These are phyloP conservation scores for Crossaster papposus DNA, from an alignment of 53 echinoderm and acorn worm species.

Conservation along the genomic window DNA sequence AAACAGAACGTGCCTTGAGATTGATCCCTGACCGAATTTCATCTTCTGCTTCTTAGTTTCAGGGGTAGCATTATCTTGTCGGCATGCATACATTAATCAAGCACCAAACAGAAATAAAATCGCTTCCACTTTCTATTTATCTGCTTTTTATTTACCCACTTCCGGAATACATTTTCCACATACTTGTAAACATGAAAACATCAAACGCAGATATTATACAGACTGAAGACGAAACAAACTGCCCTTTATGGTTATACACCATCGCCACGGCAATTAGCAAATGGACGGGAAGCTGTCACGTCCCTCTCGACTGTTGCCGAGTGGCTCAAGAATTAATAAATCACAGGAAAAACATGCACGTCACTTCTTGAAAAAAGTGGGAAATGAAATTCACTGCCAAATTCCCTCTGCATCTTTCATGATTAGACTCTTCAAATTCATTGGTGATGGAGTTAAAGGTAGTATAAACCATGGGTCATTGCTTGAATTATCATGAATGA, in stretches of 20 bases:
- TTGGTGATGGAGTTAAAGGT: background rate
- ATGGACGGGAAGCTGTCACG: background rate
- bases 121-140: no score
- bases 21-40: background rate
- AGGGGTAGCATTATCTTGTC: background rate
- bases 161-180: no score
- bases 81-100: no score
- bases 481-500: no score
- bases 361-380: background rate
- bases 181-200: background rate
- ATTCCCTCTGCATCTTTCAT: background rate
- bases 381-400: background rate
- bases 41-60: background rate
- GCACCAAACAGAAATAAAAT: background rate
- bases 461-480: no score
- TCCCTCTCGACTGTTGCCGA: slow-evolving; percentile 1
- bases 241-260: background rate
- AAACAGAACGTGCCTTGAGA: background rate
- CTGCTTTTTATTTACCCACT: no score
- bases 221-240: background rate
- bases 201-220: background rate
- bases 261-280: background rate
- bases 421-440: background rate
- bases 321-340: background rate
- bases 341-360: background rate